Evolutionary conservation across 2,888 invertebrate species (phyloP).

Genomic region (Pollenia labialis): DNA sequence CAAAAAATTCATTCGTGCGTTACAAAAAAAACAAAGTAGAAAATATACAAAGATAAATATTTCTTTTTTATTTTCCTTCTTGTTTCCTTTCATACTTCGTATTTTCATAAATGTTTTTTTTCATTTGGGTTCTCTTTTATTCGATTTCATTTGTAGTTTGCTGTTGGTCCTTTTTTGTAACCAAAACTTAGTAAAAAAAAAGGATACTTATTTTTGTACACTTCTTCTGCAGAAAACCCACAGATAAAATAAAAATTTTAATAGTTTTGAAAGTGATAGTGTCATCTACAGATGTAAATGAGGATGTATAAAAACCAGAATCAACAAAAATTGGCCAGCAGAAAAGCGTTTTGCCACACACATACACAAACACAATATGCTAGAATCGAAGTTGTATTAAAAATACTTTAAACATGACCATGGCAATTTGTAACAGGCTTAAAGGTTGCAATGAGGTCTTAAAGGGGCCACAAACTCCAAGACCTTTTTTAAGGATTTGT

Average conservation of each 20-base stretch:
- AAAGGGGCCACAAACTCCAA: conserved; percentile 10
- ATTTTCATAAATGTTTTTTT: background rate
- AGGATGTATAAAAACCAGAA: conserved; percentile 12
- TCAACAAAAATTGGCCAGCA: background rate
- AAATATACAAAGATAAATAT: conserved; percentile 57
- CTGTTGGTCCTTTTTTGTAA: background rate
- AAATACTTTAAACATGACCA: conserved; percentile 26
- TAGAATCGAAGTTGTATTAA: background rate
- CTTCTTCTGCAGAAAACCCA: conserved; percentile 1
- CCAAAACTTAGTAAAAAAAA: background rate
- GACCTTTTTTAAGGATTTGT: background rate
- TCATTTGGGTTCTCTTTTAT: background rate
- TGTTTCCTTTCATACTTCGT: background rate
- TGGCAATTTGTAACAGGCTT: conserved; percentile 7
- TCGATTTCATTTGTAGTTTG: conserved; percentile 36
- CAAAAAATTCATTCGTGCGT: conserved; percentile 59
- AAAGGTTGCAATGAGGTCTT: background rate
- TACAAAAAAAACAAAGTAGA: background rate
- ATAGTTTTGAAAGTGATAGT: conserved; percentile 45
- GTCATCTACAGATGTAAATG: conserved; percentile 47
- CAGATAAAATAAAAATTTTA: conserved; percentile 1
- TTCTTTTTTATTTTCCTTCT: conserved; percentile 29
- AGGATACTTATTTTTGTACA: background rate
- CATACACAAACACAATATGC: background rate
- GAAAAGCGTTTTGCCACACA: background rate